phyloP scores from a whole-genome alignment of 2,888 invertebrate species.

The Rhamphomyia laevipes region DNA sequence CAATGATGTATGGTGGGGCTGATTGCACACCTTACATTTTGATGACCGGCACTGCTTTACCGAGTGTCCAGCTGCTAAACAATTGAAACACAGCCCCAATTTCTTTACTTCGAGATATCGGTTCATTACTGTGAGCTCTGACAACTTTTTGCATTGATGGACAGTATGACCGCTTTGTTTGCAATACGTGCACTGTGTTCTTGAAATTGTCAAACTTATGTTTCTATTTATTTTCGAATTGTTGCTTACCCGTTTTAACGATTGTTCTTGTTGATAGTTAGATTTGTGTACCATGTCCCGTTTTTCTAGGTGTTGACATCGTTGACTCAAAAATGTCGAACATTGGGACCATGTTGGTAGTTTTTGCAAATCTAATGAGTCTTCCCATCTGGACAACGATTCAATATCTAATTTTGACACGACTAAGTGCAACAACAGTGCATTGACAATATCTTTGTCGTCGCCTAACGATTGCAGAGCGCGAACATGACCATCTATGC shows the following conservation, averaged over 20 bases:
- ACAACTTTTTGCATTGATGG: neutral
- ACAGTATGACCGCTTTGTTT: neutral
- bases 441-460: conserved; percentile 8
- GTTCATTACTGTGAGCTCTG: neutral
- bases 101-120: neutral
- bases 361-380: conserved; percentile 9
- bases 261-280: neutral
- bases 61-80: neutral
- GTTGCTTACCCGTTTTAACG: neutral
- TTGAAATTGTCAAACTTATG: neutral
- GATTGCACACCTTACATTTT: neutral
- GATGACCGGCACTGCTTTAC: neutral
- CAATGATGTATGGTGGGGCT: neutral
- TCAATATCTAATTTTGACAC: conserved; percentile 9
- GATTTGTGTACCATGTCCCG: neutral
- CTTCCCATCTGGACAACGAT: conserved; percentile 10
- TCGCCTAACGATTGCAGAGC: conserved; percentile 6
- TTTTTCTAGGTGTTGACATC: conserved; percentile 3
- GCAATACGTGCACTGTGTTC: neutral
- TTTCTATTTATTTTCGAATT: neutral
- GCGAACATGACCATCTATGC: conserved; percentile 8
- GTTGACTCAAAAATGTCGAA: conserved; percentile 5
- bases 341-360: conserved; percentile 11
- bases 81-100: neutral
- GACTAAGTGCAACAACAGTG: conserved; percentile 8